Base-by-base conservation (phyloP, 2,888 invertebrate species). In the Uropetala carovei region DNA sequence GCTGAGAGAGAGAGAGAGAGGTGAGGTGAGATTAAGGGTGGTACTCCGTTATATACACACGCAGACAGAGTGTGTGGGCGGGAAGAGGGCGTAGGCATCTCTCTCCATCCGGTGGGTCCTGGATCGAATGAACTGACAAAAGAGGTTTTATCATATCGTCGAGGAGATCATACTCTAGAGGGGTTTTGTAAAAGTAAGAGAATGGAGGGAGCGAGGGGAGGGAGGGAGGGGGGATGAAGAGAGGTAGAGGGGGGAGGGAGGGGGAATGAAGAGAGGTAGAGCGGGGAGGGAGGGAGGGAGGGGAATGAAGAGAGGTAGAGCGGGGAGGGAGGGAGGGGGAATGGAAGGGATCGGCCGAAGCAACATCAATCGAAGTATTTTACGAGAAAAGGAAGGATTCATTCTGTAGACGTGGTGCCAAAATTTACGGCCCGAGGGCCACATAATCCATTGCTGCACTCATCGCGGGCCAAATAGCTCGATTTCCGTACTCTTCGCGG, bases 101-200 rank as follows among this genome's bases (percentile, higher is more conserved):
- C 89, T 56, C 64, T n/a, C 43, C 89, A 89, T 16, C 60, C 59
- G 89, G 64, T 64, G 89, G 64, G 89, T 89, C 89, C 89, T 14
- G 59, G 86, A 60, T 60, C 59, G 86, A 59, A 57, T n/a, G 83
- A n/a, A 43, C 14, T 30, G 57, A 59, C 86, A 57, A 57, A 86
- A 59, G 58, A 60, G 30, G 8, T 5, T 43, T 5, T 43, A 3
- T 43, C 43, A 5, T 3, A 43, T 43, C 43, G 43, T 43, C 43
- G 43, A 43, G 43, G 64, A 64, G n/a, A n/a, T n/a, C 64, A 18
- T 16, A 18, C 68, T 68, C n/a, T n/a, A 22, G 22, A 22, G 68
- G 9, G 68, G 22, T 68, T 22, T 68, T 18, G 11, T n/a, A 68
- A 68, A 22, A 68, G 68, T 16, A 68, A 68, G 9, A 18, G 18